Conservation (phyloP, 2,797 vertebrate species). For the Paratrypauchen microcephalus region DNA sequence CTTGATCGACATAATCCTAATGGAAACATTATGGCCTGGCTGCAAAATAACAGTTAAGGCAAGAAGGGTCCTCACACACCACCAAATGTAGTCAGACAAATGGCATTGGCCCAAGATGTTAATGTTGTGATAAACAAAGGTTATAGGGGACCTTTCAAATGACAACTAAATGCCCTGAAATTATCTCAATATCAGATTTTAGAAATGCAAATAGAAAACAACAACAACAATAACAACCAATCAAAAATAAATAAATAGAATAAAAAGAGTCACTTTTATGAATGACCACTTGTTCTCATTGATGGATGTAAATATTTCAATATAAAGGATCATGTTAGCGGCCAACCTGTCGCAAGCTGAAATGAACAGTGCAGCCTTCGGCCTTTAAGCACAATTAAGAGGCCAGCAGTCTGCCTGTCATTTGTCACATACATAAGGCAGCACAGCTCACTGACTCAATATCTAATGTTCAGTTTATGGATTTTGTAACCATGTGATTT, state of each 20-base stretch:
- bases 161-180: neutral
- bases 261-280: constrained; percentile 28
- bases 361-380: constrained; percentile 75
- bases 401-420: constrained; percentile 47
- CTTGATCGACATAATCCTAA: constrained; percentile 71
- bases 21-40: constrained; percentile 67
- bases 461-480: constrained; percentile 34
- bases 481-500: constrained; percentile 25
- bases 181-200: neutral
- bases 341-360: constrained; percentile 68
- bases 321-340: constrained; percentile 75
- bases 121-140: constrained; percentile 52
- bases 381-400: constrained; percentile 80
- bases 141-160: constrained; percentile 58
- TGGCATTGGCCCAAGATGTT: constrained; percentile 13
- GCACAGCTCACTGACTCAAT: constrained; percentile 56
- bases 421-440: constrained; percentile 75
- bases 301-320: constrained; percentile 70
- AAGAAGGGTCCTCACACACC: constrained; percentile 34
- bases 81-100: constrained; percentile 20
- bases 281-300: constrained; percentile 61
- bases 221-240: neutral
- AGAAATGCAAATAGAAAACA: neutral
- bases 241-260: neutral
- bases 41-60: constrained; percentile 68